phyloP scores from a whole-genome alignment of 2,113 vertebrate genomes.

The Eupsittula cactorum region DNA sequence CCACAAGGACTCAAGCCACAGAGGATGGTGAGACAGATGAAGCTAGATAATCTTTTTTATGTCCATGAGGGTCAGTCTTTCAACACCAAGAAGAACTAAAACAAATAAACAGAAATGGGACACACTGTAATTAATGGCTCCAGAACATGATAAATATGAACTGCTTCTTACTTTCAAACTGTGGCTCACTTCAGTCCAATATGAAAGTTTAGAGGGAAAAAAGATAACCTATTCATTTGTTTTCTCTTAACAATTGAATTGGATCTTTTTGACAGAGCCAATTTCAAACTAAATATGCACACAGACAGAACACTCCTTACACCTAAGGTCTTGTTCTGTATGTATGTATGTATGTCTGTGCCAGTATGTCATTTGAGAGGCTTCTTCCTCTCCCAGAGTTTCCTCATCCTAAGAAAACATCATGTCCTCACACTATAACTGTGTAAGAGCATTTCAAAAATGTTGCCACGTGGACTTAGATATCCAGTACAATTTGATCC shows the following conservation, averaged over 20 bases:
- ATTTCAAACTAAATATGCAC: background rate
- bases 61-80: slow-evolving; percentile 54
- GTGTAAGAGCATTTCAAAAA: background rate
- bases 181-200: background rate
- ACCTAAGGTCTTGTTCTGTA: background rate
- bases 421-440: background rate
- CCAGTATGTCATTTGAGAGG: slow-evolving; percentile 37
- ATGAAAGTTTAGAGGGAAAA: background rate
- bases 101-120: slow-evolving; percentile 76
- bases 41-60: slow-evolving; percentile 60
- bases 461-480: slow-evolving; percentile 6
- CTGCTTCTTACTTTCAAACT: slow-evolving; percentile 28
- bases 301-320: background rate
- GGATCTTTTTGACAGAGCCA: background rate
- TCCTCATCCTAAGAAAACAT: slow-evolving; percentile 47
- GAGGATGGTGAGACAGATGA: slow-evolving; percentile 51
- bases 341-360: background rate
- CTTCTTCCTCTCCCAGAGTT: slow-evolving; percentile 27
- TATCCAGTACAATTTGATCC: background rate
- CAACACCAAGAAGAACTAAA: slow-evolving; percentile 72
- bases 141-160: slow-evolving; percentile 60
- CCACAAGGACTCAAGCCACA: slow-evolving; percentile 60
- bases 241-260: background rate
- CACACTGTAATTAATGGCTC: slow-evolving; percentile 76
- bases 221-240: background rate